Evolutionary conservation across 2,797 vertebrate genomes (phyloP).

Genomic region (Coranthus polyacanthus): DNA sequence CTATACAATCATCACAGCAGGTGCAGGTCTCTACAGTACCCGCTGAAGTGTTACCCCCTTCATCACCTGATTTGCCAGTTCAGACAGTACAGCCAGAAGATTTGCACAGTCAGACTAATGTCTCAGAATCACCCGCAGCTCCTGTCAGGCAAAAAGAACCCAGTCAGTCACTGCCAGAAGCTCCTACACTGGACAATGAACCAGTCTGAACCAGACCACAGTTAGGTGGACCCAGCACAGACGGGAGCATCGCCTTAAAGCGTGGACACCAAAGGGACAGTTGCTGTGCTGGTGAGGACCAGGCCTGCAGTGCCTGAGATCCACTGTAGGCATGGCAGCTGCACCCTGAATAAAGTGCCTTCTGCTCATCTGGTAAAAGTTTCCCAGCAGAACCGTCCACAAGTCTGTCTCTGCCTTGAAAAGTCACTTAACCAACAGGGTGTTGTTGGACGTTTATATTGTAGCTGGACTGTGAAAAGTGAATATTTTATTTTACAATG

Average conservation of each 20-base stretch:
- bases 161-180: conserved; percentile 20
- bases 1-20: conserved; percentile 11
- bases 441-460: conserved; percentile 26
- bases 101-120: conserved; percentile 24
- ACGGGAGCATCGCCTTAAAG: conserved; percentile 54
- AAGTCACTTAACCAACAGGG: conserved; percentile 8
- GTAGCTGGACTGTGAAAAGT: conserved; percentile 53
- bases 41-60: conserved; percentile 27
- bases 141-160: conserved; percentile 33
- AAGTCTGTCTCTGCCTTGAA: conserved; percentile 35
- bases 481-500: conserved; percentile 46
- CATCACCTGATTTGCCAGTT: conserved; percentile 31
- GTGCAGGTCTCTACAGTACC: conserved; percentile 21
- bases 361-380: conserved; percentile 61
- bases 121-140: conserved; percentile 32
- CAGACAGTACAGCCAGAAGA: conserved; percentile 35
- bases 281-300: conserved; percentile 68
- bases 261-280: conserved; percentile 56
- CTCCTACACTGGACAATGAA: conserved; percentile 21
- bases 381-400: conserved; percentile 51
- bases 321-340: conserved; percentile 31
- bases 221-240: conserved; percentile 47
- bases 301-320: conserved; percentile 85
- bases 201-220: conserved; percentile 51
- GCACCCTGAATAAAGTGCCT: conserved; percentile 83